Base-by-base conservation (phyloP, 92 coral and sea anemone genomes). In the Muricea muricata region DNA sequence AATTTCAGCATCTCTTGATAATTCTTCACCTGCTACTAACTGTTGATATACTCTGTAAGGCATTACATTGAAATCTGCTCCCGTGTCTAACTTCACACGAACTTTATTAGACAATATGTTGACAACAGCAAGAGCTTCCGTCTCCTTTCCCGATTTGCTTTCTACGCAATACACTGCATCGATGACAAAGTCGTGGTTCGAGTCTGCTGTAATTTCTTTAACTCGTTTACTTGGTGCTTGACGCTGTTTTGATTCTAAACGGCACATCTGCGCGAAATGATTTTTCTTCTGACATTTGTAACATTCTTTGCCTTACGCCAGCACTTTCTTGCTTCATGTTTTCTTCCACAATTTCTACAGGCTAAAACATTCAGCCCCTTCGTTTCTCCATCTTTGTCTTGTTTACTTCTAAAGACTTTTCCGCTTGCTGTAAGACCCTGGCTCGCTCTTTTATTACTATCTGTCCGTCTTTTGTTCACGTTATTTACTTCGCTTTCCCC, bases 251-350 rank as follows among this genome's bases (percentile, higher is more conserved):
- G 35, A 9, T 5, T 25, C 33, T 29, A 35, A 0, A 14, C 68
- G 68, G 15, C 68, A 10, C 68, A 61, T 57, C 23, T 57, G 20
- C 66, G 66, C 66, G 32, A 57, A 57, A 14, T 57, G 32, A 57
- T 24, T 24, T 24, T 14, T 61, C 68, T 61, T 61, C 20, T 61
- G 68, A 15, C 68, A 61, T 61, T 61, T 61, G 68, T 61, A 61
- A 23, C 68, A 61, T 15, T 61, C 68, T 61, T 61, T 61, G 68
- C 37, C 35, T 18, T 72, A 39, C 78, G 78, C 78, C 4, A 58
- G 78, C 57, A 72, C 23, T 72, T 72, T 72, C 78, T 8, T 23
- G 15, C 78, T 26, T 72, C 78, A 41, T 71, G 77, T 26, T 41
- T 72, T 41, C 78, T 72, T 6, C 52, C 78, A 40, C 58, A 72